phyloP scores from a whole-genome alignment of 2,888 invertebrate genomes.

The Acanthococcus lagerstroemiae region DNA sequence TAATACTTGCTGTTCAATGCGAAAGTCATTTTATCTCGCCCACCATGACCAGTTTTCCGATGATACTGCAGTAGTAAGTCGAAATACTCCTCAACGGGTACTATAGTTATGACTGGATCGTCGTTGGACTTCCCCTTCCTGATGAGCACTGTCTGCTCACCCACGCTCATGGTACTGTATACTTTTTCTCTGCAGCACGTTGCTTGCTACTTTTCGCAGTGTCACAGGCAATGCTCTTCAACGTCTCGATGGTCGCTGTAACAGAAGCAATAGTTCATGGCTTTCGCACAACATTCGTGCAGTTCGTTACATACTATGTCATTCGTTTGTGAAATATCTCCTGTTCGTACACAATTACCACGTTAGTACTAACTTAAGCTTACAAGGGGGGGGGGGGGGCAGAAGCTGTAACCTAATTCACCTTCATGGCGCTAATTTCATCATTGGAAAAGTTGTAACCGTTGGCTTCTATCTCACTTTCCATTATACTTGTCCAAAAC shows the following conservation, averaged over 20 bases:
- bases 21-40: slow-evolving; percentile 11
- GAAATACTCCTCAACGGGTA: slow-evolving; percentile 10
- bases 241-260: not conserved
- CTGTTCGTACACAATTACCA: not conserved
- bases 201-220: not conserved
- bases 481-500: not conserved
- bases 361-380: not conserved
- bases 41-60: slow-evolving; percentile 4
- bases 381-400: not conserved
- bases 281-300: not conserved
- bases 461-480: not conserved
- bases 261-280: not conserved
- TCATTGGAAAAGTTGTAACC: not conserved
- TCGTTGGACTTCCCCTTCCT: not conserved
- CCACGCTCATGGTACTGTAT: not conserved
- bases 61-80: slow-evolving; percentile 4
- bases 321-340: not conserved
- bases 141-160: not conserved
- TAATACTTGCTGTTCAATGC: slow-evolving; percentile 1
- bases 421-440: not conserved
- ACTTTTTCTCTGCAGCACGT: not conserved
- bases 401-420: not conserved
- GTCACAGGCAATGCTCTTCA: not conserved
- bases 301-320: not conserved
- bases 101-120: not conserved